Evolutionary conservation across 2,888 invertebrate species (phyloP).

Genomic region (Parnassius mnemosyne): DNA sequence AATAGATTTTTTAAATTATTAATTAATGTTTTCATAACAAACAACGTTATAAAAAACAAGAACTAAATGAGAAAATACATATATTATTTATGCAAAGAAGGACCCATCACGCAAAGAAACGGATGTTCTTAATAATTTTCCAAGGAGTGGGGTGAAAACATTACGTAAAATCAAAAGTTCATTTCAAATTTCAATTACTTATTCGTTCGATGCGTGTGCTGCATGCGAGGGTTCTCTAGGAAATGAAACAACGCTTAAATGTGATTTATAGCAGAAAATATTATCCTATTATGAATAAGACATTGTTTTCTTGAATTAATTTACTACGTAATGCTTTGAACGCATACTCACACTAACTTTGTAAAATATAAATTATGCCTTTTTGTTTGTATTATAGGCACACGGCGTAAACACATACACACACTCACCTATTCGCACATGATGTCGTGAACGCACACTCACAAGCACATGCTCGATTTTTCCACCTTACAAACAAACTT

Average conservation of each 20-base stretch:
- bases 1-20: too few species aligned
- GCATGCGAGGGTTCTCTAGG: slow-evolving; percentile 64
- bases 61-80: slow-evolving; percentile 37
- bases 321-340: slow-evolving; percentile 41
- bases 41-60: slow-evolving; percentile 32
- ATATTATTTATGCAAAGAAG: slow-evolving; percentile 52
- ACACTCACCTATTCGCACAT: too few species aligned
- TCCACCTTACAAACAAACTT: too few species aligned
- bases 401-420: too few species aligned
- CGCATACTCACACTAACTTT: not conserved
- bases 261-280: slow-evolving; percentile 76
- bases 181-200: slow-evolving; percentile 78
- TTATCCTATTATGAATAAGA: slow-evolving; percentile 72
- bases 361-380: too few species aligned
- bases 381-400: too few species aligned
- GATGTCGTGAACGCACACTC: too few species aligned
- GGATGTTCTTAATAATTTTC: slow-evolving; percentile 77
- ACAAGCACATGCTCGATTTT: too few species aligned
- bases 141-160: slow-evolving; percentile 63
- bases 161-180: slow-evolving; percentile 77
- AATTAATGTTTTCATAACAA: too few species aligned
- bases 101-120: slow-evolving; percentile 51
- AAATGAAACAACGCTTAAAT: slow-evolving; percentile 80
- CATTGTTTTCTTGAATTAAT: slow-evolving; percentile 73
- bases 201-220: slow-evolving; percentile 76